phyloP scores from a whole-genome alignment of 2,797 vertebrate species.

The Halcyon chelicuti region DNA sequence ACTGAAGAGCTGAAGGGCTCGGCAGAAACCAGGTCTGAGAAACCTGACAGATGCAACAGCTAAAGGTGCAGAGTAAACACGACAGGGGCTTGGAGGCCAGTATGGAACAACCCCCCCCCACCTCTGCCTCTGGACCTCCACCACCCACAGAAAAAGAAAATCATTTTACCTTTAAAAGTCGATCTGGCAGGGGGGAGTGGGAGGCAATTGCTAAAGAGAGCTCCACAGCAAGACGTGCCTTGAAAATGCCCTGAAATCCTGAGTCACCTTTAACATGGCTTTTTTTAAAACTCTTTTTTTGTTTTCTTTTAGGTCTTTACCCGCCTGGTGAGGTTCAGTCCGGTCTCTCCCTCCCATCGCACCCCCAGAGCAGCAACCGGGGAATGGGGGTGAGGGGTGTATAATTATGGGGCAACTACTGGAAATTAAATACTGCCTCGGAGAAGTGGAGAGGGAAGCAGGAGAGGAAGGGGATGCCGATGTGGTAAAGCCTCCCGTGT shows the following conservation, averaged over 20 bases:
- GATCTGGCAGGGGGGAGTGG: background rate
- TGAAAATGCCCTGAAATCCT: conserved; percentile 62
- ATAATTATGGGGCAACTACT: conserved; percentile 10
- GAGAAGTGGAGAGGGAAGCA: conserved; percentile 88
- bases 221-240: background rate
- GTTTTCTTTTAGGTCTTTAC: background rate
- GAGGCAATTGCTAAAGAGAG: background rate
- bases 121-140: background rate
- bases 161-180: background rate
- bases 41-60: background rate
- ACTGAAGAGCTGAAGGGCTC: background rate
- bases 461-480: conserved; percentile 89
- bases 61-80: background rate
- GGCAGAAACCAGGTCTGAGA: background rate
- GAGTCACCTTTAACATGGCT: background rate
- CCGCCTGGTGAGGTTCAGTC: background rate
- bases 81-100: rapidly evolving
- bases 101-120: background rate
- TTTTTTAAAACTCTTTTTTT: too few relatives aligned
- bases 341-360: background rate
- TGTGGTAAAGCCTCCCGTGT: conserved; percentile 86
- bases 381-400: rapidly evolving
- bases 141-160: background rate
- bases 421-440: conserved; percentile 82
- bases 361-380: background rate